Evolutionary conservation across 2,888 invertebrate genomes (phyloP), one percentile per base, ranked within the genome.

Genomic region (Caenorhabditis becei): DNA sequence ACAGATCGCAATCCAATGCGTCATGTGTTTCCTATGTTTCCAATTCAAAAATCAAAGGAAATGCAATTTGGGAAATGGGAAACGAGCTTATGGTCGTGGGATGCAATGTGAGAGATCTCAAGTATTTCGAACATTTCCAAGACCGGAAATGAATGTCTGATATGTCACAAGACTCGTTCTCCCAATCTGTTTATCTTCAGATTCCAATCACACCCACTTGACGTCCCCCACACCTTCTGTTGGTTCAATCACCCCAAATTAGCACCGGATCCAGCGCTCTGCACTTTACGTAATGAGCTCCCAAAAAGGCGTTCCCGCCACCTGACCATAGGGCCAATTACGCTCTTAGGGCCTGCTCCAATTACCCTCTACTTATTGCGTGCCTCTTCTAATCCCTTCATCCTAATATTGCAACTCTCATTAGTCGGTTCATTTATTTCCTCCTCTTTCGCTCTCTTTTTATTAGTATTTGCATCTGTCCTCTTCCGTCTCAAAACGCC

Each of bases 391-490:
- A 66, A 66, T 75, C 75, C 66, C 26, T 65, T 63, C 63, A 2
- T 18, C 63, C 35, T 63, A 72, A 72, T 72, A 72, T 72, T 72
- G 72, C 72, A 72, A 72, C 72, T 63, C 72, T 72, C 72, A 72
- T 72, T 72, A 72, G 72, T 49, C 63, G 59, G 74, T 74, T 74
- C 74, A 74, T 74, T 74, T 74, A 58, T 74, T 74, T 65, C 26
- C 58, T 56, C 18, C 44, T 24, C 35, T 32, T 32, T 49, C 24
- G 41, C 49, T 49, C 69, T 26, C 63, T 59, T 74, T 74, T 75
- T 75, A 75, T 75, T 75, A 75, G 75, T 75, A 75, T 66, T 75
- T 72, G 63, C 72, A 65, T 72, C 72, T 72, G 63, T 72, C 63
- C 49, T 72, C 74, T 66, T 65, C 58, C 62, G 53, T 32, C 32